Evolutionary conservation across 1,140 invertebrate species (phyloP), one percentile per base, ranked within the genome.

Genomic region (Aradophagus sp.): DNA sequence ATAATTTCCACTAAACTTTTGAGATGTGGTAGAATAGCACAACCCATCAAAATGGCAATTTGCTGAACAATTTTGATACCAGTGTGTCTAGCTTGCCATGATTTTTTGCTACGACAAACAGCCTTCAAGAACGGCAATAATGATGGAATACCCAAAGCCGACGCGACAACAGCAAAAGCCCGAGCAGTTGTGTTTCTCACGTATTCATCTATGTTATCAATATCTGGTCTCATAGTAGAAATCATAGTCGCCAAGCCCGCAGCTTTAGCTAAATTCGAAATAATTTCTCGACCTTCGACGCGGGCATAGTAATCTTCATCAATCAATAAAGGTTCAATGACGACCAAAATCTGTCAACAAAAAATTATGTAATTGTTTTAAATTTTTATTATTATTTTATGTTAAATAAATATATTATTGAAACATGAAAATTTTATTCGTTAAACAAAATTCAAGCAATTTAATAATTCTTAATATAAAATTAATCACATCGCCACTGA

Each of bases 241-340:
- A 99, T 99, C 98, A 99, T 99, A 5, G 98, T 99, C 0, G 98
- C 98, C 16, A 99, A 87, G 58, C 98, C 98, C n/a, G 98, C 98
- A 12, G 98, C 98, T 87, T 99, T 99, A 0, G 98, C 97, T 74
- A 99, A 88, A 87, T 99, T 99, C 0, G 97, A 99, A 77, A 99
- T 99, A 65, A 99, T 99, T 86, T 99, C 98, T 82, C 98, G 89
- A 45, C 98, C 97, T 87, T 99, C 98, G 3, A 99, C 98, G 81
- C 98, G 92, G 29, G 98, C 98, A 86, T 99, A 99, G 83, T 99
- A 99, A 87, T 99, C 98, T 89, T 99, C 98, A 84, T 99, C 98
- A 83, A 99, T 99, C 3, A 99, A 86, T 20, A 99, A 86, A 0
- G 98, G 98, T 87, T 99, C 98, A 84, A 99, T 99, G 1, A 99